Evolutionary conservation across 1,140 invertebrate species (phyloP), one percentile per base, ranked within the genome.

Genomic region (Pseudomyrmex gracilis): DNA sequence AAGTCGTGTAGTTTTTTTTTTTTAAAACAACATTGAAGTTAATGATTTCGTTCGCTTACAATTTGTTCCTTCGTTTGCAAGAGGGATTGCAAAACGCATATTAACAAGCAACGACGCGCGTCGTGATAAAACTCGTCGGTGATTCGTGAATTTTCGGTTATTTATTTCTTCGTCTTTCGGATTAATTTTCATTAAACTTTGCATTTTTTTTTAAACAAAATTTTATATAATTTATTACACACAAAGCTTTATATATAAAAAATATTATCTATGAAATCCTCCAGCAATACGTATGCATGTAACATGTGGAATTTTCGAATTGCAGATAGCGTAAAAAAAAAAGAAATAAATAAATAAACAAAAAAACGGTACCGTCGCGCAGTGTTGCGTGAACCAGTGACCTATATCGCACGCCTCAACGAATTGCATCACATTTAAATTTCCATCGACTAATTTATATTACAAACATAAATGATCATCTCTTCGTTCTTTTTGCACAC

Each of bases 1-100:
- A 94, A 92, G 89, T 93, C 90, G 89, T 84, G 88, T 84, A 77
- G 83, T 58, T 10, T 77, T 63, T 45, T 34, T 34, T 34, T 34
- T 22, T 70, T 55, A 55, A 77, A 2, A 2, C 7, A 7, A 22
- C 9, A 53, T 53, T 8, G 7, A 51, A 0, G 12, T 5, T 20
- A 10, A 2, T 57, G 55, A 34, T 24, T 74, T 15, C 7, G 8
- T 43, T 17, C 2, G 3, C 47, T 15, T 7, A 34, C 34, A 5
- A 34, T 34, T 34, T n/a, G n/a, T n/a, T 0, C 5, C 34, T 34
- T 34, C 5, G 0, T 34, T 34, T 34, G 34, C 34, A 34, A n/a
- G n/a, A n/a, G n/a, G n/a, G 5, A 34, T 34, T 34, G 7, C 4
- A 34, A 34, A 34, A 34, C 1, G 5, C 34, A 34, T 34, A n/a